Percentiles rank a stretch among this genome's conserved stretches.
phyloP scores from a whole-genome alignment of 2,888 invertebrate genomes.

The Macaria notata region DNA sequence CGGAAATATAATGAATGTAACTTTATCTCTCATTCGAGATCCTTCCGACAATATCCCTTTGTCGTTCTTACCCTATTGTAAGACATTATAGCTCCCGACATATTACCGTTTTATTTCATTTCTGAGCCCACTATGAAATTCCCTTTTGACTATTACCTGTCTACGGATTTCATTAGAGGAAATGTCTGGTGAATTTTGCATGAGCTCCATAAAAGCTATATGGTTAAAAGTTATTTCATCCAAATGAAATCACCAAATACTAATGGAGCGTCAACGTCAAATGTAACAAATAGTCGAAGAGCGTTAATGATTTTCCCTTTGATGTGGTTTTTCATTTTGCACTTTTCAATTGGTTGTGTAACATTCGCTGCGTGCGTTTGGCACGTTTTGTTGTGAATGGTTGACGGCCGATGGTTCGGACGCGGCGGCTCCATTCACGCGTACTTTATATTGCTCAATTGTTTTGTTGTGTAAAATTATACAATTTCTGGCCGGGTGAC shows the following conservation, averaged over 20 bases:
- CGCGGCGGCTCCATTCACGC: slow-evolving; percentile 63
- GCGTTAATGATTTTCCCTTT: slow-evolving; percentile 51
- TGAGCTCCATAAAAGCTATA: slow-evolving; percentile 28
- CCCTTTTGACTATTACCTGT: slow-evolving; percentile 60
- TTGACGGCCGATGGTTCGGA: slow-evolving; percentile 64
- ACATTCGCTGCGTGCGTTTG: slow-evolving; percentile 64
- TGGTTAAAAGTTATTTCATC: slow-evolving; percentile 15
- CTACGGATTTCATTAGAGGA: slow-evolving; percentile 52
- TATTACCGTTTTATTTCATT: slow-evolving; percentile 75
- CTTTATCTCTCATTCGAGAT: slow-evolving; percentile 62
- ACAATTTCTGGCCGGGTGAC: slow-evolving; percentile 70
- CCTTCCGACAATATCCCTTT: slow-evolving; percentile 67
- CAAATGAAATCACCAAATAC: slow-evolving; percentile 19
- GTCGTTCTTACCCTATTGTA: slow-evolving; percentile 63
- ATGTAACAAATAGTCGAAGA: slow-evolving; percentile 29
- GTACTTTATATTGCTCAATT: slow-evolving; percentile 54
- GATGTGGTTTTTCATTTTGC: slow-evolving; percentile 58
- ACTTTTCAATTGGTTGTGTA: slow-evolving; percentile 61
- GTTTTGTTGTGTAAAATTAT: slow-evolving; percentile 74
- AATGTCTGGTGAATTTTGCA: slow-evolving; percentile 42
- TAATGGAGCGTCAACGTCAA: slow-evolving; percentile 30
- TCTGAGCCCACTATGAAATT: slow-evolving; percentile 63
- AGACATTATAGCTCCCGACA: slow-evolving; percentile 62
- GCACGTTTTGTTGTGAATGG: slow-evolving; percentile 73
- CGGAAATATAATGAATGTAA: slow-evolving; percentile 53